Conservation (phyloP, 2,113 vertebrate genomes). For the Peromyscus polionotus region DNA sequence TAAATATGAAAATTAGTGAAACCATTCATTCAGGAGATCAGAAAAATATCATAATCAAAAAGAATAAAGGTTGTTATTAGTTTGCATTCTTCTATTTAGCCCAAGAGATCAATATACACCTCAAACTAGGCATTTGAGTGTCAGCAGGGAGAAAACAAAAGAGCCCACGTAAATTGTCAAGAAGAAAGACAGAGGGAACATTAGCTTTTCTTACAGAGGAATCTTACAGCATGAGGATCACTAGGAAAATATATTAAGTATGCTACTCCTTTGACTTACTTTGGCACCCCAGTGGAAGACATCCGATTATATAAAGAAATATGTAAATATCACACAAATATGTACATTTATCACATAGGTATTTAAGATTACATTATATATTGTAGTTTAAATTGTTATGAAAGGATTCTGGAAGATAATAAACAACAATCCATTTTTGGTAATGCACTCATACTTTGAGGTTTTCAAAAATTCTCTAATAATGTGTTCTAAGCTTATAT, state of each 20-base stretch:
- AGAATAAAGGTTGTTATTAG: neutral
- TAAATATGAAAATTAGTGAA: neutral
- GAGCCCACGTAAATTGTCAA: neutral
- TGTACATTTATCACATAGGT: fast-evolving
- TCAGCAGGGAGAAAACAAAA: neutral
- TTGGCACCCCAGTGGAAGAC: neutral
- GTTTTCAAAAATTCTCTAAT: neutral
- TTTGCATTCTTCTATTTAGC: neutral
- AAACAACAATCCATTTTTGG: neutral
- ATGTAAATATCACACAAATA: neutral
- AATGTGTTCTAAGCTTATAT: neutral
- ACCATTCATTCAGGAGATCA: neutral
- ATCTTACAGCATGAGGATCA: neutral
- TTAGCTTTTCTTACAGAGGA: neutral
- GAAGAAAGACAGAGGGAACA: neutral
- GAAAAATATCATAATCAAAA: neutral
- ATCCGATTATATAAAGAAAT: neutral
- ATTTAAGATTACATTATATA: neutral
- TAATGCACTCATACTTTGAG: neutral
- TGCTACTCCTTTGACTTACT: neutral
- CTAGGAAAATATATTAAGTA: neutral
- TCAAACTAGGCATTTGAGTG: neutral
- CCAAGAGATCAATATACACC: neutral
- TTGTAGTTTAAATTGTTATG: neutral
- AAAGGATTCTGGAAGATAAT: neutral